Percentiles rank a stretch among this genome's conserved stretches.
Evolutionary conservation across 2,113 vertebrate genomes (phyloP).

Genomic region (Zingel zingel): DNA sequence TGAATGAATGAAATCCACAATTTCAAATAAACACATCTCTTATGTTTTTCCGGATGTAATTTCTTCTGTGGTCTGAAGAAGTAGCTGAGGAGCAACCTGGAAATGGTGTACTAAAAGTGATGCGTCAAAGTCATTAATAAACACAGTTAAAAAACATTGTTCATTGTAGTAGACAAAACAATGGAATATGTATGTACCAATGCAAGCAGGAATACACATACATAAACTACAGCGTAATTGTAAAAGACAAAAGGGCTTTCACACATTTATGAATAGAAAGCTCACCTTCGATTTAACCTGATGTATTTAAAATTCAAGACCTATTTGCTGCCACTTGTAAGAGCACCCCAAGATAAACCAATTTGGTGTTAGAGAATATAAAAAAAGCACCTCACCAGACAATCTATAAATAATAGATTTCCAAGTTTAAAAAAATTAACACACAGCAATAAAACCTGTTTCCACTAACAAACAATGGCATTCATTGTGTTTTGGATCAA

Average conservation of each 20-base stretch:
- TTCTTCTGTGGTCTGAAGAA: conserved; percentile 7
- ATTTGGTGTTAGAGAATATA: background rate
- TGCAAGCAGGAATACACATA: background rate
- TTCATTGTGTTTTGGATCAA: conserved; percentile 23
- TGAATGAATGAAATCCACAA: background rate
- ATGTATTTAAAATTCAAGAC: background rate
- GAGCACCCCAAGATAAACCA: background rate
- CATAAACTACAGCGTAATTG: background rate
- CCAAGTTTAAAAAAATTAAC: conserved; percentile 1
- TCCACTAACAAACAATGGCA: conserved; percentile 25
- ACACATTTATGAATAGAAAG: background rate
- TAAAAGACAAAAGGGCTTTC: background rate
- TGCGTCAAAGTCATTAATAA: conserved; percentile 1
- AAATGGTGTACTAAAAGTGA: background rate
- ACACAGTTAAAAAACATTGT: background rate
- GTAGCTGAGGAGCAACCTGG: background rate
- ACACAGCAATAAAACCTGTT: background rate
- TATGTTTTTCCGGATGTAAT: background rate
- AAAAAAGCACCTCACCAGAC: background rate
- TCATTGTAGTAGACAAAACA: background rate
- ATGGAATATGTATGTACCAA: background rate
- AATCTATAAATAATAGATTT: conserved; percentile 36
- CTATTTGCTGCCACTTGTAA: conserved; percentile 8
- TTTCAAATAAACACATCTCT: background rate
- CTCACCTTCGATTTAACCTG: background rate